A percentile compares a stretch with the other conserved stretches of the same genome.
phyloP scores from a whole-genome alignment of 2,888 invertebrate species.

The Lasioglossum vierecki region DNA sequence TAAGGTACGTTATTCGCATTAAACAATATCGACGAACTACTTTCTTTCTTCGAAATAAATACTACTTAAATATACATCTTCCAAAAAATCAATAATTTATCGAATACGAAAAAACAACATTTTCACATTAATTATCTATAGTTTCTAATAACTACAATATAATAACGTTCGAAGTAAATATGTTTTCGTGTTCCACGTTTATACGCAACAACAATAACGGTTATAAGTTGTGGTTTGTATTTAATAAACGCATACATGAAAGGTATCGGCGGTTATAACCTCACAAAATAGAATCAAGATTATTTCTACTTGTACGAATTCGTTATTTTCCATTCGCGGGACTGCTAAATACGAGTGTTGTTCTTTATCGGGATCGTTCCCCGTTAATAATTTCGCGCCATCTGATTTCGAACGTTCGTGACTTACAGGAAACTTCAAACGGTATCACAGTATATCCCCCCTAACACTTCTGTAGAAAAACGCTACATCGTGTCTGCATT shows the following conservation, averaged over 20 bases:
- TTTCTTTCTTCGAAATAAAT: neutral
- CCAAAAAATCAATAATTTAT: neutral
- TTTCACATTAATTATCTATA: neutral
- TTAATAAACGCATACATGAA: neutral
- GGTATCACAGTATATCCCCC: slow-evolving; percentile 53
- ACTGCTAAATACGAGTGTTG: neutral
- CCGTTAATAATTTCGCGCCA: slow-evolving; percentile 51
- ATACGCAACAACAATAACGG: neutral
- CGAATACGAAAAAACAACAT: neutral
- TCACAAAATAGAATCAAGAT: neutral
- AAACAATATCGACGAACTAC: neutral
- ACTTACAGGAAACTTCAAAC: slow-evolving; percentile 65
- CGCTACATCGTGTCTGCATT: slow-evolving; percentile 70
- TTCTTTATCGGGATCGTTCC: neutral
- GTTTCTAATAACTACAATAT: neutral
- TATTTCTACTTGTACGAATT: neutral
- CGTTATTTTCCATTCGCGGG: slow-evolving; percentile 5
- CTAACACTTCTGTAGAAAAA: slow-evolving; percentile 65
- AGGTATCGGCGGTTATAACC: neutral
- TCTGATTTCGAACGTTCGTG: slow-evolving; percentile 47
- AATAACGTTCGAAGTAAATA: neutral
- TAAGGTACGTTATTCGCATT: neutral
- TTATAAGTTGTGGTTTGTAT: slow-evolving; percentile 5
- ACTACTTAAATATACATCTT: neutral
- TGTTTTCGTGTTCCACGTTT: neutral